Evolutionary conservation across 2,797 vertebrate species (phyloP).

Genomic region (Darevskia mixta): DNA sequence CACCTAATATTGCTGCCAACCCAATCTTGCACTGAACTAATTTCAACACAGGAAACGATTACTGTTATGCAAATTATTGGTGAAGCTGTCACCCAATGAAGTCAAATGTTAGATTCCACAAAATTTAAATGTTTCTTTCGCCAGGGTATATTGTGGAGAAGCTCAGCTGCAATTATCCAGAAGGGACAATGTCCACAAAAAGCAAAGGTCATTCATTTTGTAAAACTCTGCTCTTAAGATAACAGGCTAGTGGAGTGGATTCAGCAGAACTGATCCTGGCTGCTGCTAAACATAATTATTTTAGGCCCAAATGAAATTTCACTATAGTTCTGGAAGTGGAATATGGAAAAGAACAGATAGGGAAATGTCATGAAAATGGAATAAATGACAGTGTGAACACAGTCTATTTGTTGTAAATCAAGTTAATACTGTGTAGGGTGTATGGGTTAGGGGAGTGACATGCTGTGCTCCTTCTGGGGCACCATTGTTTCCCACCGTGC

Average conservation of each 20-base stretch:
- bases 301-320: background rate
- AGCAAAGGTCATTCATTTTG: background rate
- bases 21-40: slow-evolving; percentile 26
- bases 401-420: no score
- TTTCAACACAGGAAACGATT: slow-evolving; percentile 30
- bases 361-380: no score
- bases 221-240: background rate
- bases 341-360: no score
- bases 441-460: no score
- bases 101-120: background rate
- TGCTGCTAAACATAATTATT: background rate
- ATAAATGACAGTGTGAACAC: no score
- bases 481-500: no score
- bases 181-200: background rate
- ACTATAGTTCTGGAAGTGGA: no score
- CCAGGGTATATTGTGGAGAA: background rate
- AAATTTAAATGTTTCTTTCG: slow-evolving; percentile 15
- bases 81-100: background rate
- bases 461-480: no score
- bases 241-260: background rate
- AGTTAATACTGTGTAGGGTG: no score
- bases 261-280: background rate
- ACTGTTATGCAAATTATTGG: background rate
- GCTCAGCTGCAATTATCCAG: background rate
- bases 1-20: slow-evolving; percentile 30